Conservation (phyloP, 30 jellyfish, hydroid and myxozoan species). For the Aurelia aurita complex sp. Pacific region DNA sequence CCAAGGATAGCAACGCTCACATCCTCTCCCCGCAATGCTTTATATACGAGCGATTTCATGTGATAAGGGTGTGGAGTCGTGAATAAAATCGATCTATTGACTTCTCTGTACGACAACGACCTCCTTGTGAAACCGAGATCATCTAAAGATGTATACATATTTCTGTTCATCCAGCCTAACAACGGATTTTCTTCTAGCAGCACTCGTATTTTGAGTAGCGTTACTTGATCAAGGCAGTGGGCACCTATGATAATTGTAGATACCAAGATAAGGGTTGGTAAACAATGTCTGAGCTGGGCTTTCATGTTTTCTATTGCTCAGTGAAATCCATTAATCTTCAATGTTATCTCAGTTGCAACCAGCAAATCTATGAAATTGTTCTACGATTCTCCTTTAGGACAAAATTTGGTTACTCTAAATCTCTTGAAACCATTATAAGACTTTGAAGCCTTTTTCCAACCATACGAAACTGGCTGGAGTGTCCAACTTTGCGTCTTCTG, state of each 20-base stretch:
- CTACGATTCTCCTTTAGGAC: too few relatives aligned
- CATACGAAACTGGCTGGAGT: too few relatives aligned
- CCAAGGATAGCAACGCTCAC: constrained; percentile 83
- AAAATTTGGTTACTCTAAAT: too few relatives aligned
- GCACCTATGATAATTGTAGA: neutral
- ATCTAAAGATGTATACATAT: constrained; percentile 58
- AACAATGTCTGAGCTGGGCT: too few relatives aligned
- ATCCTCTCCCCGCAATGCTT: constrained; percentile 78
- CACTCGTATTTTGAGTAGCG: constrained; percentile 65
- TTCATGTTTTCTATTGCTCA: too few relatives aligned
- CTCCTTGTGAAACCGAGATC: constrained; percentile 72
- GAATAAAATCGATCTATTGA: constrained; percentile 64
- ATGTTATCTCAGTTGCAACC: too few relatives aligned
- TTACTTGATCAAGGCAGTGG: constrained; percentile 52
- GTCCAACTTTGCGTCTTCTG: too few relatives aligned
- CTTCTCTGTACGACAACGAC: constrained; percentile 62
- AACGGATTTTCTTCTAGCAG: constrained; percentile 76
- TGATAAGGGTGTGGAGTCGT: constrained; percentile 70
- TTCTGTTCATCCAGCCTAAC: constrained; percentile 85
- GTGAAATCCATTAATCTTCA: too few relatives aligned
- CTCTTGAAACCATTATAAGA: too few relatives aligned
- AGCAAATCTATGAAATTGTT: too few relatives aligned
- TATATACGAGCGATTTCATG: constrained; percentile 61
- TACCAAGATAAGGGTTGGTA: neutral
- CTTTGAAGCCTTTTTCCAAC: too few relatives aligned